Base-by-base conservation (phyloP, 2,797 vertebrate species). In the Acrocephalus scirpaceus region DNA sequence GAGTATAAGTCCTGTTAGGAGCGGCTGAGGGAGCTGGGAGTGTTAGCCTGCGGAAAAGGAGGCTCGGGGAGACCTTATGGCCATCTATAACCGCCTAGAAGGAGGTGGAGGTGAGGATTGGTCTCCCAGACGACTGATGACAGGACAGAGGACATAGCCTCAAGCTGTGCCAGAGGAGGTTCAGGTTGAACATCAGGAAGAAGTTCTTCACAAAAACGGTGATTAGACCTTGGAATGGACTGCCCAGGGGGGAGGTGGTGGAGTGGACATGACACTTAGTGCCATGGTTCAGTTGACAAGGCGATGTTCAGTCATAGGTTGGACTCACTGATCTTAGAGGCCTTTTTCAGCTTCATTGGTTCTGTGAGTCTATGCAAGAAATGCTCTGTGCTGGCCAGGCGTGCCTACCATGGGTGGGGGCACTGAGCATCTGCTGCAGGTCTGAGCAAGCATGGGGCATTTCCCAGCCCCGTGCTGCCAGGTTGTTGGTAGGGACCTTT, bases 381-480 rank as follows among this genome's bases (percentile, higher is more conserved):
- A 7, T 3, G 0, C 21, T 20, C 8, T 9, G 42, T 34, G n/a
- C 9, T 38, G 5, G 5, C 38, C 3, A 25, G 38, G 25, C 1
- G 0, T 14, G 22, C 30, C 25, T 29, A 60, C 16, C n/a, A 30
- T 8, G 60, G 14, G 2, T 5, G 36, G 23, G 57, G 57, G 14
- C 57, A 0, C 64, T 5, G 78, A 44, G 77, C 72, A 27, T 60
- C 71, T 45, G 83, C 48, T 14, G 75, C 25, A 13, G 34, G 1
- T 21, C 51, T 16, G 23, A 22, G n/a, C 58, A 21, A 3, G 34
- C 10, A 0, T 0, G 2, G 16, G 36, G 36, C 64, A 3, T 17
- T 44, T 17, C 8, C 20, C 25, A 13, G 9, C 60, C n/a, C 23
- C 1, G 1, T 3, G 21, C 69, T 30, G 19, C 18, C 51, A 4